A percentile compares a stretch with the other conserved stretches of the same genome.
Evolutionary conservation across 2,888 invertebrate species (phyloP).

Genomic region (Campoplex capitator): DNA sequence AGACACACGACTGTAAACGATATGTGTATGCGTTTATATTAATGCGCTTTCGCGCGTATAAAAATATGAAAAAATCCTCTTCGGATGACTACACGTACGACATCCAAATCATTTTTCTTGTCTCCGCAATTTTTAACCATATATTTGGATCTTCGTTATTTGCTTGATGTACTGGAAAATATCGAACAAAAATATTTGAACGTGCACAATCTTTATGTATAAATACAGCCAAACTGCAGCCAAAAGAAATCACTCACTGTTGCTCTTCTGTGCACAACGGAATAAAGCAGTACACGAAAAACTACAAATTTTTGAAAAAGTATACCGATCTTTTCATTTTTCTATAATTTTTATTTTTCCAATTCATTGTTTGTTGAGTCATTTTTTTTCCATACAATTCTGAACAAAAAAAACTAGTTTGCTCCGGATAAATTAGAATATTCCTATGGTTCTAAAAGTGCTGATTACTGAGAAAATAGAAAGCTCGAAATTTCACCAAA

Average conservation of each 20-base stretch:
- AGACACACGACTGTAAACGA: neutral
- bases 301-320: neutral
- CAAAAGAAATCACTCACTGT: neutral
- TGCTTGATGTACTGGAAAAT: neutral
- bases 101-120: neutral
- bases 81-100: neutral
- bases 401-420: neutral
- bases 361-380: neutral
- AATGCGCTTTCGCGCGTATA: neutral
- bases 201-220: neutral
- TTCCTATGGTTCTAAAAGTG: neutral
- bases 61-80: neutral
- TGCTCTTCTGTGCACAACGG: neutral
- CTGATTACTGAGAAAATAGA: neutral
- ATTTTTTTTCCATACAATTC: neutral
- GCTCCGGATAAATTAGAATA: neutral
- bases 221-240: neutral
- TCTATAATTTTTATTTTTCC: neutral
- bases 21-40: neutral
- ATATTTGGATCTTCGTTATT: neutral
- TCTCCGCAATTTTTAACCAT: neutral
- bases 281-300: neutral
- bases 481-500: neutral
- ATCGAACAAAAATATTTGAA: neutral
- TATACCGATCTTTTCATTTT: neutral